These are phyloP conservation scores for Staurois parvus DNA, from an alignment of 2,797 vertebrate species.

Conservation along the genomic window DNA sequence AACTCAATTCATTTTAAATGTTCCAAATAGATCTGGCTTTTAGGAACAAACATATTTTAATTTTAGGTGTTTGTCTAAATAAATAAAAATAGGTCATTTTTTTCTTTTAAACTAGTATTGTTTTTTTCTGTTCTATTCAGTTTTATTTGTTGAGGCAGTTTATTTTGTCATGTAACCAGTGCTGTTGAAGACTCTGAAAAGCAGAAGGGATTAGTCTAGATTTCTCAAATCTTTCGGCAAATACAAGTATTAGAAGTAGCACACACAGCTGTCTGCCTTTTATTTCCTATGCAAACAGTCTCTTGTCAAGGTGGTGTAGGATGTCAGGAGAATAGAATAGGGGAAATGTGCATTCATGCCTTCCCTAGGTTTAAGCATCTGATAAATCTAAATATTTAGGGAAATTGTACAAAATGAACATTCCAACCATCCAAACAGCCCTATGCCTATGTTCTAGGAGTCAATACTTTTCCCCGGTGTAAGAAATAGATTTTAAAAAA, in stretches of 20 bases:
- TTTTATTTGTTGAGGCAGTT: constrained; percentile 27
- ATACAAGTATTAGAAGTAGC: constrained; percentile 76
- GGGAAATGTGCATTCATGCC: constrained; percentile 58
- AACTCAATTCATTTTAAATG: not conserved
- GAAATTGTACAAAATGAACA: not conserved
- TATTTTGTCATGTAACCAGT: constrained; percentile 58
- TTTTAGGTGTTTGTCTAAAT: constrained; percentile 18
- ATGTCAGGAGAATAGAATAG: constrained; percentile 28
- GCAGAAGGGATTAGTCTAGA: constrained; percentile 78
- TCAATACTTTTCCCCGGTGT: too few species aligned
- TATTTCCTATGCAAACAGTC: constrained; percentile 81
- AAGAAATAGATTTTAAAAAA: too few species aligned
- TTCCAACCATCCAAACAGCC: not conserved
- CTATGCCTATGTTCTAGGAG: not conserved
- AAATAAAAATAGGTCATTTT: not conserved
- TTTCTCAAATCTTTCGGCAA: constrained; percentile 76
- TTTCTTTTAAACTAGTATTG: not conserved
- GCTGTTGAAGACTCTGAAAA: constrained; percentile 61
- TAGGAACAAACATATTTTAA: constrained; percentile 5
- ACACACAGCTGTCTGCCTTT: constrained; percentile 82
- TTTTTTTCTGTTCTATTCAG: constrained; percentile 11
- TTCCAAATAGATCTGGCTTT: not conserved
- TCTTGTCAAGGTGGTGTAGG: constrained; percentile 66
- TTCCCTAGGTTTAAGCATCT: constrained; percentile 1
- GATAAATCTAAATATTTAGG: not conserved